Evolutionary conservation across 1,140 invertebrate genomes (phyloP).

Genomic region (Ephestia elutella): DNA sequence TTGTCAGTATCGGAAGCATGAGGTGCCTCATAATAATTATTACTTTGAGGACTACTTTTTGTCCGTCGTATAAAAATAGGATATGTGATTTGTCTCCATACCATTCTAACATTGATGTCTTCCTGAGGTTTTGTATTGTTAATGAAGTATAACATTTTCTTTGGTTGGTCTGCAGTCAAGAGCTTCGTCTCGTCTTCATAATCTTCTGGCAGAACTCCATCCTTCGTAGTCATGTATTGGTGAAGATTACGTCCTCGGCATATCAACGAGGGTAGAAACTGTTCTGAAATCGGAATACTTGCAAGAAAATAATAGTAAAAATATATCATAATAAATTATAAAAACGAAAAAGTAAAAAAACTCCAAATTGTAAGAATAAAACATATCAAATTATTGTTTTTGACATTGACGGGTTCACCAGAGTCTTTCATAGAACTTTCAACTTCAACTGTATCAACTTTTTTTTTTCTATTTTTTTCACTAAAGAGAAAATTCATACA

Average conservation of each 20-base stretch:
- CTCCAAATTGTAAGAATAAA: not conserved
- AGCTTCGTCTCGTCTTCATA: slow-evolving; percentile 11
- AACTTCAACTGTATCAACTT: too few relatives aligned
- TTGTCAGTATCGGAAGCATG: not conserved
- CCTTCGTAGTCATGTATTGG: not conserved
- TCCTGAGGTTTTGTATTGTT: not conserved
- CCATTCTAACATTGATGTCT: not conserved
- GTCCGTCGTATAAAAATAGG: not conserved
- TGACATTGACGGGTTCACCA: not conserved
- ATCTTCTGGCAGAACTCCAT: slow-evolving; percentile 2
- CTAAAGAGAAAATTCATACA: too few relatives aligned
- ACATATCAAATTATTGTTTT: not conserved
- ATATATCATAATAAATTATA: not conserved
- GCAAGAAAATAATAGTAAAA: not conserved
- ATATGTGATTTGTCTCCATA: not conserved
- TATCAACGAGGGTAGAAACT: not conserved
- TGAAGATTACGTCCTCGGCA: slow-evolving; percentile 7
- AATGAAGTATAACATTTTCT: not conserved
- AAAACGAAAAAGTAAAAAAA: not conserved
- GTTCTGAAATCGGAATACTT: not conserved
- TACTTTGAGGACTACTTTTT: not conserved
- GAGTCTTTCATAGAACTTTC: too few relatives aligned
- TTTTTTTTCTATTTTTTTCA: too few relatives aligned
- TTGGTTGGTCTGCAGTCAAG: not conserved
- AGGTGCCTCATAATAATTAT: not conserved